These are phyloP conservation scores for Dicaeum eximium DNA, from an alignment of 2,113 vertebrate genomes.

Conservation along the genomic window DNA sequence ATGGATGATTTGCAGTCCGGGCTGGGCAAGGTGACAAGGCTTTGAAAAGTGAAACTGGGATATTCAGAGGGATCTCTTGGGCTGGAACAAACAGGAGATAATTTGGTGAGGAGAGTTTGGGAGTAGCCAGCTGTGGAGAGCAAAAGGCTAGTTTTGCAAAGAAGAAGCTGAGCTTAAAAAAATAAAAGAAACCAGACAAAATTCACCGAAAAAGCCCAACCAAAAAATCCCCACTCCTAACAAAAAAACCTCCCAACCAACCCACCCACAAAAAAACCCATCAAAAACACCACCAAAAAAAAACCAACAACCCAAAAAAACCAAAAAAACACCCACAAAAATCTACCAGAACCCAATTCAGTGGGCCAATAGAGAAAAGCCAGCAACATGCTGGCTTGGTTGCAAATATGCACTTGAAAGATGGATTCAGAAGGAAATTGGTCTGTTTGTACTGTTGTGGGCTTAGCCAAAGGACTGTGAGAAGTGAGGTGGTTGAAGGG, in stretches of 20 bases:
- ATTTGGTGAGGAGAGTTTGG: not conserved
- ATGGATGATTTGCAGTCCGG: not conserved
- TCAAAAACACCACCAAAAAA: not conserved
- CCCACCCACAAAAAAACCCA: not conserved
- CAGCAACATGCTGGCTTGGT: not conserved
- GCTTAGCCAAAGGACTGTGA: not conserved
- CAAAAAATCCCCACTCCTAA: not conserved
- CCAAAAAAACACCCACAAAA: not conserved
- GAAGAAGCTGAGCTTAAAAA: not conserved
- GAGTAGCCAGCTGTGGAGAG: not conserved
- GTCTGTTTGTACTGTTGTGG: not conserved
- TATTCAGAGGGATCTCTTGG: not conserved
- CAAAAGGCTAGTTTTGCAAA: not conserved
- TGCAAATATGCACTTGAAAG: not conserved
- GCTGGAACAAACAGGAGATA: not conserved
- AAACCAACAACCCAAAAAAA: not conserved
- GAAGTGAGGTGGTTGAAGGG: not conserved
- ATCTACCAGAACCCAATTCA: fast-evolving
- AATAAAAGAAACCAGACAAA: not conserved
- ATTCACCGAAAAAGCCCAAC: not conserved
- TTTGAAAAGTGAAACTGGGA: not conserved
- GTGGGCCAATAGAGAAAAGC: not conserved
- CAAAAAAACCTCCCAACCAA: not conserved
- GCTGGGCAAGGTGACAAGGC: not conserved
- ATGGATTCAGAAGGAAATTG: not conserved